These are phyloP conservation scores for Toxostoma redivivum DNA, from an alignment of 2,113 vertebrate species.

Conservation along the genomic window DNA sequence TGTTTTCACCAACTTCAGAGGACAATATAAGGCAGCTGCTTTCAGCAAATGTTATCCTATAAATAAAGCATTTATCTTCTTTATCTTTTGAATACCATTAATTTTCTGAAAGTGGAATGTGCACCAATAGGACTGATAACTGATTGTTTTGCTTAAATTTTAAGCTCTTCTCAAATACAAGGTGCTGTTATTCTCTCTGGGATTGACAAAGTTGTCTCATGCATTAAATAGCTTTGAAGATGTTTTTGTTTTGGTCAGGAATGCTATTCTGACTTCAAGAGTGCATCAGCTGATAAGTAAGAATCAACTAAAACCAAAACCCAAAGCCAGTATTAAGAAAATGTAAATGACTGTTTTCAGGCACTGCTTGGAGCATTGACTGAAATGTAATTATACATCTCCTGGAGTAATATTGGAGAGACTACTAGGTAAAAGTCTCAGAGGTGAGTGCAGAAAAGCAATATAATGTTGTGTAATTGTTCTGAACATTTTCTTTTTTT, in stretches of 20 bases:
- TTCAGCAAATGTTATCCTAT: neutral
- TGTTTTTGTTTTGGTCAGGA: neutral
- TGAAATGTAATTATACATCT: neutral
- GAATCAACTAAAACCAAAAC: neutral
- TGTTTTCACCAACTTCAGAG: neutral
- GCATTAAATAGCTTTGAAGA: neutral
- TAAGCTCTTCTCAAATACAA: neutral
- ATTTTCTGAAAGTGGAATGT: neutral
- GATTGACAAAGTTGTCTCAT: neutral
- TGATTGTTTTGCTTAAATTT: neutral
- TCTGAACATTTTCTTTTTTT: neutral
- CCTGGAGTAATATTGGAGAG: neutral
- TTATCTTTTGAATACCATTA: neutral
- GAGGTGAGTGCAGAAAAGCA: neutral
- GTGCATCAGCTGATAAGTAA: neutral
- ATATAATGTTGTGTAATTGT: neutral
- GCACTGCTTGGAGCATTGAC: neutral
- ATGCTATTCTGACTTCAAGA: neutral
- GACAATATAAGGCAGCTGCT: neutral
- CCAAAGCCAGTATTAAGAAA: neutral
- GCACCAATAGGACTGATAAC: neutral
- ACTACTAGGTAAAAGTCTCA: neutral
- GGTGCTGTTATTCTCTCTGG: neutral
- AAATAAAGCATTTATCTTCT: slow-evolving; percentile 18
- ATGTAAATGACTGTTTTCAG: neutral